Percentiles rank a stretch among this genome's conserved stretches.
Evolutionary conservation across 2,888 invertebrate species (phyloP).

Genomic region (Drosophila emarginata): DNA sequence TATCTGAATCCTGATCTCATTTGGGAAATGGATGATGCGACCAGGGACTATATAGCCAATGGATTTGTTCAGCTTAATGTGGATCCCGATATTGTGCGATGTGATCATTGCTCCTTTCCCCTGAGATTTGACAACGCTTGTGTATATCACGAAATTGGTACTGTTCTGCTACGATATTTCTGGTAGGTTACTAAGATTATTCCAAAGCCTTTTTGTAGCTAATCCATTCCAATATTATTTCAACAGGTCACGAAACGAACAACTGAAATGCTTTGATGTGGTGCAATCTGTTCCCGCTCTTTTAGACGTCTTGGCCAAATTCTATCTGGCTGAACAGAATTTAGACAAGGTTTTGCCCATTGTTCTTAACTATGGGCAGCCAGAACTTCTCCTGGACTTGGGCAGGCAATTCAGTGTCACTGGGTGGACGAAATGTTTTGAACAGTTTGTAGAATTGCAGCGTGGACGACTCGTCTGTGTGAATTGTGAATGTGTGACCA

Average conservation of each 20-base stretch:
- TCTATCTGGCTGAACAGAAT: conserved; percentile 81
- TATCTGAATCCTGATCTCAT: conserved; percentile 82
- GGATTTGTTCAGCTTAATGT: conserved; percentile 79
- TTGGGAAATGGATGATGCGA: conserved; percentile 82
- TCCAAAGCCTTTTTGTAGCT: background rate
- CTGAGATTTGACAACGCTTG: conserved; percentile 80
- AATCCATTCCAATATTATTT: background rate
- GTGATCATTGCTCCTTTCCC: conserved; percentile 81
- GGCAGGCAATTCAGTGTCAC: conserved; percentile 71
- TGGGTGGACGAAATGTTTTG: conserved; percentile 81
- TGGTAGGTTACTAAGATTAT: conserved; percentile 48
- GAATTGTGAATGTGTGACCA: conserved; percentile 79
- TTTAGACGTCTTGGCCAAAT: conserved; percentile 80
- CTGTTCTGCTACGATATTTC: conserved; percentile 80
- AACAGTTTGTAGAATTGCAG: conserved; percentile 81
- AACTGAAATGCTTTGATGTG: conserved; percentile 81
- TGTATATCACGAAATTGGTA: conserved; percentile 80
- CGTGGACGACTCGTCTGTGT: conserved; percentile 80
- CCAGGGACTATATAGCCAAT: conserved; percentile 81
- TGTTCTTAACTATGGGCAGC: conserved; percentile 80
- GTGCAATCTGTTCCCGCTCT: conserved; percentile 80
- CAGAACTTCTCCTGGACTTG: conserved; percentile 79
- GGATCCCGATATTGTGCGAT: conserved; percentile 74
- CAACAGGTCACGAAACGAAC: conserved; percentile 80
- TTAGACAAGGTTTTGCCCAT: conserved; percentile 81